Evolutionary conservation across 2,797 vertebrate species (phyloP).

Genomic region (Heteromormyrus szaboi): DNA sequence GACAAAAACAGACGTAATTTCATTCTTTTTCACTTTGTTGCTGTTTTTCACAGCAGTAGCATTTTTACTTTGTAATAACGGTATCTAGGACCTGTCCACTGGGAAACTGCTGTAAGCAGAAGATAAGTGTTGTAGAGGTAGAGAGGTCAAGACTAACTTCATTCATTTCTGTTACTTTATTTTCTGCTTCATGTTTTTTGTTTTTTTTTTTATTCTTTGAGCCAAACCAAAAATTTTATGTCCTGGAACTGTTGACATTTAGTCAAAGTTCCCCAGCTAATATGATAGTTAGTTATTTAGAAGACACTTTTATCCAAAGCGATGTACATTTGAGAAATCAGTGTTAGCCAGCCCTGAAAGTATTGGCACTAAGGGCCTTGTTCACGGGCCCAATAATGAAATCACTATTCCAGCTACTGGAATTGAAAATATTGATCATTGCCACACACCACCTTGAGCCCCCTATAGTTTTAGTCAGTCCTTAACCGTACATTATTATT

Average conservation of each 20-base stretch:
- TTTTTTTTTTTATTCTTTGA: neutral
- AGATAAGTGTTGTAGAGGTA: neutral
- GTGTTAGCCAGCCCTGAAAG: neutral
- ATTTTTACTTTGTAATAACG: neutral
- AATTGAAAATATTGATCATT: neutral
- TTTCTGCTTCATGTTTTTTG: neutral
- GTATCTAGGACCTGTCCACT: slow-evolving; percentile 9
- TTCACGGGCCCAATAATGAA: neutral
- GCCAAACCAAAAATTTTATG: neutral
- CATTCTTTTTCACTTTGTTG: neutral
- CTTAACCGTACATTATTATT: neutral
- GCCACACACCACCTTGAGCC: neutral
- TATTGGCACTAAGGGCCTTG: neutral
- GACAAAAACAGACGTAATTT: neutral
- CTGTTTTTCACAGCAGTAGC: neutral
- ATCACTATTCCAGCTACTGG: neutral
- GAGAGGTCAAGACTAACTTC: neutral
- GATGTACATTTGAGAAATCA: neutral
- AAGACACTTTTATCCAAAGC: neutral
- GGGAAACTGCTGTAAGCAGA: neutral
- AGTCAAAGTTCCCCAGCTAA: neutral
- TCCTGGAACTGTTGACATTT: neutral
- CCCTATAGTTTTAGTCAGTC: neutral
- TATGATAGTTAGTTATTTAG: neutral
- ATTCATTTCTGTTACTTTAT: slow-evolving; percentile 2